Evolutionary conservation across 2,888 invertebrate species (phyloP).

Genomic region (Cheilosia variabilis): DNA sequence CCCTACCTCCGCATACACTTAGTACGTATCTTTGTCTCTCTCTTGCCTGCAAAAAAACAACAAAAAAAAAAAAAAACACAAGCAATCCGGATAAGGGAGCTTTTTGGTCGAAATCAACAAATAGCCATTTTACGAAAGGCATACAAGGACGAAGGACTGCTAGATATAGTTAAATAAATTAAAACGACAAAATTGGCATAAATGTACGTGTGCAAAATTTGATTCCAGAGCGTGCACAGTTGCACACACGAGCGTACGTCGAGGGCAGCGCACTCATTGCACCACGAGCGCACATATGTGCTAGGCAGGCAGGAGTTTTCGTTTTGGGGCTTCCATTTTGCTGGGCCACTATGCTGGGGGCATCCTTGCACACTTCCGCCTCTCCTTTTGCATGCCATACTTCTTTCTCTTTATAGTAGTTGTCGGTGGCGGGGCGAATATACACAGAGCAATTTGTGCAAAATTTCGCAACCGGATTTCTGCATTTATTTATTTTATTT

Average conservation of each 20-base stretch:
- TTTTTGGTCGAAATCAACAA: slow-evolving; percentile 69
- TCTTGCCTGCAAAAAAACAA: background rate
- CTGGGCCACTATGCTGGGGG: slow-evolving; percentile 37
- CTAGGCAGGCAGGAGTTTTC: background rate
- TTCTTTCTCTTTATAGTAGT: slow-evolving; percentile 43
- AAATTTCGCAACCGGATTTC: slow-evolving; percentile 72
- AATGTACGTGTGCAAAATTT: slow-evolving; percentile 63
- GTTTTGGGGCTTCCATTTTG: slow-evolving; percentile 16
- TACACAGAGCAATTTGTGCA: slow-evolving; percentile 57
- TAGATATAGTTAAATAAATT: slow-evolving; percentile 70
- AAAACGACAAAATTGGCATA: slow-evolving; percentile 75
- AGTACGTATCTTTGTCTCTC: slow-evolving; percentile 18
- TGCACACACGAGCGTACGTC: background rate
- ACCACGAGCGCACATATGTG: slow-evolving; percentile 4
- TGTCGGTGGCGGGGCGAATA: background rate
- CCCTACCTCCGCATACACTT: slow-evolving; percentile 54
- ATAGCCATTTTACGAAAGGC: slow-evolving; percentile 39
- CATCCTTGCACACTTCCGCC: slow-evolving; percentile 70
- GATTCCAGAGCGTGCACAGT: slow-evolving; percentile 33
- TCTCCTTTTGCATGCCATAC: slow-evolving; percentile 25
- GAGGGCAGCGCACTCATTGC: slow-evolving; percentile 7
- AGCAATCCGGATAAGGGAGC: slow-evolving; percentile 50
- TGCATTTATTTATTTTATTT: slow-evolving; percentile 74
- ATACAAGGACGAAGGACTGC: background rate
- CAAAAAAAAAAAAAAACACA: background rate